These are phyloP conservation scores for Pipa parva DNA, from an alignment of 2,113 vertebrate genomes.

Conservation along the genomic window DNA sequence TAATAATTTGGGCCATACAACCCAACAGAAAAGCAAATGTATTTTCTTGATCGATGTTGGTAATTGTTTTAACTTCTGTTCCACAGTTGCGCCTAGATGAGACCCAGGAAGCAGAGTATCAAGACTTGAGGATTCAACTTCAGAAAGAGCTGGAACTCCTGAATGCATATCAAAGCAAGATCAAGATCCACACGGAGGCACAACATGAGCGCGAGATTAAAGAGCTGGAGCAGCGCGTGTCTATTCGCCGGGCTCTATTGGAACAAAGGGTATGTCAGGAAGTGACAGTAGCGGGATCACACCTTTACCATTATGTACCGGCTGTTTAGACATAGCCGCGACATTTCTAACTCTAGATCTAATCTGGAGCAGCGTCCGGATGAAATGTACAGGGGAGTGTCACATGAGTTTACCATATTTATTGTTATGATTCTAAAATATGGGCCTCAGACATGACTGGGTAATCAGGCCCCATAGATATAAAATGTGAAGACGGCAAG, in stretches of 20 bases:
- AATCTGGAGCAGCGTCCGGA: too few relatives aligned
- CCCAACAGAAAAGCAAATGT: too few relatives aligned
- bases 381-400: too few relatives aligned
- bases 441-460: too few relatives aligned
- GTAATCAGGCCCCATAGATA: too few relatives aligned
- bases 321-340: too few relatives aligned
- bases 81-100: slow-evolving; percentile 81
- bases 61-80: not conserved
- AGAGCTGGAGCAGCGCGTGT: slow-evolving; percentile 87
- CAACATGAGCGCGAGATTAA: slow-evolving; percentile 83
- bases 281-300: too few relatives aligned
- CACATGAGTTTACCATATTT: too few relatives aligned
- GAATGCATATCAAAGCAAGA: slow-evolving; percentile 91
- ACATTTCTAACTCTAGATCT: too few relatives aligned
- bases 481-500: too few relatives aligned
- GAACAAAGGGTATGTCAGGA: slow-evolving; percentile 74
- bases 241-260: slow-evolving; percentile 81
- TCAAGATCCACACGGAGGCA: slow-evolving; percentile 86
- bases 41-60: not conserved
- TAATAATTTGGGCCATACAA: too few relatives aligned
- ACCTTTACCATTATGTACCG: not conserved
- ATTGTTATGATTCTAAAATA: too few relatives aligned
- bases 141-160: slow-evolving; percentile 88
- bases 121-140: slow-evolving; percentile 83
- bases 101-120: slow-evolving; percentile 86